A percentile compares a stretch with the other conserved stretches of the same genome.
Evolutionary conservation across 1,140 invertebrate genomes (phyloP).

Genomic region (Branchinecta lynchi): DNA sequence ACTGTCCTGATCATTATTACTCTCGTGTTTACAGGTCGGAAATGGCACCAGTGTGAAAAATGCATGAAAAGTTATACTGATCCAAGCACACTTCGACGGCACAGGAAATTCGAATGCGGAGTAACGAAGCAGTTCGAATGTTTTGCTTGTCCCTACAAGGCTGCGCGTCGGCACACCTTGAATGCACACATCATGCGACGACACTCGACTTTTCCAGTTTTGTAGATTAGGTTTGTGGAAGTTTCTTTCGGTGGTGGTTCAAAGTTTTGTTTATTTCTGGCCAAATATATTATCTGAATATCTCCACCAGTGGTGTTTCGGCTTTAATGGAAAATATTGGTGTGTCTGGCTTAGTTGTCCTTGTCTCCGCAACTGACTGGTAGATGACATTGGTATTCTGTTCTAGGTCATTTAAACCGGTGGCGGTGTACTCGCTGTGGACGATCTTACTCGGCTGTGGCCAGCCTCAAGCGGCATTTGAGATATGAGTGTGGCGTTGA

Average conservation of each 20-base stretch:
- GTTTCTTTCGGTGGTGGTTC: no score
- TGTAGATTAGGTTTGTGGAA: no score
- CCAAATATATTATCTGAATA: no score
- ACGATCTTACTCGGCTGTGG: conserved; percentile 46
- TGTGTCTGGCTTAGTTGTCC: no score
- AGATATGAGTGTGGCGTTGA: conserved; percentile 74
- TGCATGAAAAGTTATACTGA: background rate
- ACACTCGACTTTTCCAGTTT: background rate
- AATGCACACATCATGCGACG: background rate
- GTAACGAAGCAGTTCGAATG: background rate
- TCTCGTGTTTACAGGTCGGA: conserved; percentile 3
- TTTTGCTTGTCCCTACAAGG: background rate
- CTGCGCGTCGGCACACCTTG: background rate
- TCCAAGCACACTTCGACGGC: background rate
- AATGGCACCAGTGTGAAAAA: conserved; percentile 7
- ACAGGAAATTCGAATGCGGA: conserved; percentile 4
- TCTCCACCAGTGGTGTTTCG: no score
- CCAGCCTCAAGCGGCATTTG: conserved; percentile 51
- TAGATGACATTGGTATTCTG: no score
- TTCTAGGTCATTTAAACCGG: no score
- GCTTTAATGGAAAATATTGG: no score
- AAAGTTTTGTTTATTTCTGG: no score
- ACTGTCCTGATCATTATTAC: background rate
- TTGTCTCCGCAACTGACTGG: no score
- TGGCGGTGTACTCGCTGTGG: conserved; percentile 40